Percentiles rank a stretch among this genome's conserved stretches.
These are phyloP conservation scores for Stegodyphus dumicola DNA, from an alignment of 1,140 invertebrate genomes.

Conservation along the genomic window DNA sequence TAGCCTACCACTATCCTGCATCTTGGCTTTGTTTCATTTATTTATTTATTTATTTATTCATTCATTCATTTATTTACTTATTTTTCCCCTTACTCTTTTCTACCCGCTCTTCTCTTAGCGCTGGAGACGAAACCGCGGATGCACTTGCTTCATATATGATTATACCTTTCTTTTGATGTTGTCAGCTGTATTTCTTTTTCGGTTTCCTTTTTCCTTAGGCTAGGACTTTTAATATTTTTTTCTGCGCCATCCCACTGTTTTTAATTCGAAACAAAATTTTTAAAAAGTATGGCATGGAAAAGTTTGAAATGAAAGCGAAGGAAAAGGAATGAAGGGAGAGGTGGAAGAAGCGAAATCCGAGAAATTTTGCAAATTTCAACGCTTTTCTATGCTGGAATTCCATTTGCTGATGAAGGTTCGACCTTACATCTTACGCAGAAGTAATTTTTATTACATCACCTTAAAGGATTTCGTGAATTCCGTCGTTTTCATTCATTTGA, in stretches of 20 bases:
- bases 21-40: slow-evolving; percentile 27
- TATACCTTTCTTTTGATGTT: slow-evolving; percentile 51
- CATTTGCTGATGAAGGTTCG: slow-evolving; percentile 30
- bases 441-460: too few species aligned
- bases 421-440: background rate
- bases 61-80: slow-evolving; percentile 25
- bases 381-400: background rate
- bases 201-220: slow-evolving; percentile 4
- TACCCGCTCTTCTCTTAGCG: background rate
- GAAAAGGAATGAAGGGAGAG: background rate
- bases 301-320: background rate
- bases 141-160: slow-evolving; percentile 28
- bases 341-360: background rate
- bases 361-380: background rate
- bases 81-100: slow-evolving; percentile 23
- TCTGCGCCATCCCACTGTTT: background rate
- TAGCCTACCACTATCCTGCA: slow-evolving; percentile 1
- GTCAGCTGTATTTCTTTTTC: slow-evolving; percentile 4
- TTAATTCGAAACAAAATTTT: background rate
- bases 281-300: background rate
- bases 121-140: slow-evolving; percentile 4
- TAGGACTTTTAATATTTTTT: background rate
- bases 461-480: too few species aligned
- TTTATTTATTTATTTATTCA: slow-evolving; percentile 48
- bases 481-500: too few species aligned